Evolutionary conservation across 2,113 vertebrate genomes (phyloP).

Genomic region (Glaucidium brasilianum): DNA sequence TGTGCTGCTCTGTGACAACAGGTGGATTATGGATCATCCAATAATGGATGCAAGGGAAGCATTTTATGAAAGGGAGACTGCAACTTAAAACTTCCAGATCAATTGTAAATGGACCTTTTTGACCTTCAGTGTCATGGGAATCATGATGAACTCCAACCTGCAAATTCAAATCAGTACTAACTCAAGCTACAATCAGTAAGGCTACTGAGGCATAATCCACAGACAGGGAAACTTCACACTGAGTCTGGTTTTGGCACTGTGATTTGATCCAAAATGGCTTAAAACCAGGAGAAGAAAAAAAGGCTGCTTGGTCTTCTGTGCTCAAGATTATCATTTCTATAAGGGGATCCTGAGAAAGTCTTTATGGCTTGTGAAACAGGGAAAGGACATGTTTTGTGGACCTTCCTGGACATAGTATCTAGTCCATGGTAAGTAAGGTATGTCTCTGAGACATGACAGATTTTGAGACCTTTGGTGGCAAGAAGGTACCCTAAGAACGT

Average conservation of each 20-base stretch:
- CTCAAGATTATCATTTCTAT: not conserved
- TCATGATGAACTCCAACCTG: slow-evolving; percentile 6
- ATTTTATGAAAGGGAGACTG: slow-evolving; percentile 15
- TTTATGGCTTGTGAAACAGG: not conserved
- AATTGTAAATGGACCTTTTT: slow-evolving; percentile 9
- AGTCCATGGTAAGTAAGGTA: not conserved
- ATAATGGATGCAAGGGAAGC: not conserved
- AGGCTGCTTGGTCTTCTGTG: not conserved
- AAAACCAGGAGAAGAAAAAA: not conserved
- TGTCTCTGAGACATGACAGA: not conserved
- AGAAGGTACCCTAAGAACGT: not conserved
- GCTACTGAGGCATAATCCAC: not conserved
- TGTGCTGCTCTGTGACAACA: not conserved
- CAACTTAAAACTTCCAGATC: not conserved
- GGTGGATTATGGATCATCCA: not conserved
- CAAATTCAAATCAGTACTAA: not conserved
- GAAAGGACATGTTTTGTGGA: not conserved
- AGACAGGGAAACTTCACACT: not conserved
- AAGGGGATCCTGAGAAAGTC: not conserved
- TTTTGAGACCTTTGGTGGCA: not conserved
- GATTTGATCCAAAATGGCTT: not conserved
- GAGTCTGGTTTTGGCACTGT: not conserved
- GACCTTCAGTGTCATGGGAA: not conserved
- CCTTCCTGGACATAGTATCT: not conserved
- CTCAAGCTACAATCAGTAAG: not conserved